Percentiles rank a stretch among this genome's conserved stretches.
These are phyloP conservation scores for Pseudocheirus occidentalis DNA, from an alignment of 2,797 vertebrate species.

Conservation along the genomic window DNA sequence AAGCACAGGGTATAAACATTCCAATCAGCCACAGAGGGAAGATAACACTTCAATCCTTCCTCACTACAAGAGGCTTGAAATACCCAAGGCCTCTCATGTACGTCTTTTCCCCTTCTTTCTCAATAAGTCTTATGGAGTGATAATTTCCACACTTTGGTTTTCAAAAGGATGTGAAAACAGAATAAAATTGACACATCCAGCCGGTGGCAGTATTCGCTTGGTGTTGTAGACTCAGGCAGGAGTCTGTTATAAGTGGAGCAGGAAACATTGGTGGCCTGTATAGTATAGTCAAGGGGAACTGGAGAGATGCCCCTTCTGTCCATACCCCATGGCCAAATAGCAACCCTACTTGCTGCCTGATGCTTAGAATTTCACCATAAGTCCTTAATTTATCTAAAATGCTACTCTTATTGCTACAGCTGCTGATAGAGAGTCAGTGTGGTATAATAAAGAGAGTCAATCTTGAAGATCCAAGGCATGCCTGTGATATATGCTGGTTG, in stretches of 20 bases:
- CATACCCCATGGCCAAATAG: not conserved
- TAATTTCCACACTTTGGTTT: not conserved
- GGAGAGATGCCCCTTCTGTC: not conserved
- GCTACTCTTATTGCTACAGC: not conserved
- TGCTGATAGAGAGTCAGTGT: not conserved
- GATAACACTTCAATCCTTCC: not conserved
- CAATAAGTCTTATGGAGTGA: not conserved
- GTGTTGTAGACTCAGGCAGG: not conserved
- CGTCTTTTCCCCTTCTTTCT: not conserved
- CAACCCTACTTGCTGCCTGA: not conserved
- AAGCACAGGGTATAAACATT: not conserved
- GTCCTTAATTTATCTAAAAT: not conserved
- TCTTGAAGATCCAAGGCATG: not conserved
- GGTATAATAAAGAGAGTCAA: not conserved
- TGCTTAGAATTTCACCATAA: not conserved
- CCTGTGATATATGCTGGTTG: not conserved
- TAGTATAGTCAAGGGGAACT: not conserved
- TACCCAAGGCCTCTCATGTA: not conserved
- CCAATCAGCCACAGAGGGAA: not conserved
- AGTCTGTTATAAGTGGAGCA: not conserved
- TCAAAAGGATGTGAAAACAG: not conserved
- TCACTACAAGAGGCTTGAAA: not conserved
- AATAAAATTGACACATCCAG: not conserved
- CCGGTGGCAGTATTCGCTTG: constrained; percentile 9
- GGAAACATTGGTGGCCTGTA: not conserved